Base-by-base conservation (phyloP, 2,888 invertebrate genomes). In the Drosophila kanekoi region DNA sequence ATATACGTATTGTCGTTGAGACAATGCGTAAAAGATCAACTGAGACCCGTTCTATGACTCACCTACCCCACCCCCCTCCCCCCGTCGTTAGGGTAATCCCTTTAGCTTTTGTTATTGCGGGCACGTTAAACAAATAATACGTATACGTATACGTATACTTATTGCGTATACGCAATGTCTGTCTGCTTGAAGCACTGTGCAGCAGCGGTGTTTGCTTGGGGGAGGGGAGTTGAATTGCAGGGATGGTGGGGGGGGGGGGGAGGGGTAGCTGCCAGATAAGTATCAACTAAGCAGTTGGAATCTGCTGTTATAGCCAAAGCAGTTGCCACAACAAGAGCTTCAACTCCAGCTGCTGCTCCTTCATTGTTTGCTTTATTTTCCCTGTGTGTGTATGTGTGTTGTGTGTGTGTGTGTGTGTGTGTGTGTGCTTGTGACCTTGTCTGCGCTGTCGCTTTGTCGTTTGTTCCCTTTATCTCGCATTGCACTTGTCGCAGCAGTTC, bases 211-310 rank as follows among this genome's bases (percentile, higher is more conserved):
- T 28, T 28, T 28, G 2, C 8, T 2, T 28, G n/a, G 5, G 28
- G 10, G 11, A 16, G 32, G 2, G 18, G 9, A 5, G 23, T 1
- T 5, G 5, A 1, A 23, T 40, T 37, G n/a, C 13, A 8, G 0
- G 9, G 14, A 18, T 2, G 20, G 20, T 4, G 4, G 4, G 20
- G 20, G 2, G 1, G 43, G 13, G 10, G 14, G 23, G 1, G 41
- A 9, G 18, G 23, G 1, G 10, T 23, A 44, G 23, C 40, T 53
- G 57, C 63, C 76, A 62, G 82, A 87, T 83, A 83, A 83, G 82
- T 79, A 83, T 83, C 87, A 75, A 74, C 85, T 84, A 87, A 83
- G 82, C 87, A 83, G 82, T 87, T 74, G 87, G 67, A 81, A 83
- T 84, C 79, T 84, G 77, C 67, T 85, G 72, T 74, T 85, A 79